Base-by-base conservation (phyloP, 2,888 invertebrate species). In the Lissocephala sabroskyi region DNA sequence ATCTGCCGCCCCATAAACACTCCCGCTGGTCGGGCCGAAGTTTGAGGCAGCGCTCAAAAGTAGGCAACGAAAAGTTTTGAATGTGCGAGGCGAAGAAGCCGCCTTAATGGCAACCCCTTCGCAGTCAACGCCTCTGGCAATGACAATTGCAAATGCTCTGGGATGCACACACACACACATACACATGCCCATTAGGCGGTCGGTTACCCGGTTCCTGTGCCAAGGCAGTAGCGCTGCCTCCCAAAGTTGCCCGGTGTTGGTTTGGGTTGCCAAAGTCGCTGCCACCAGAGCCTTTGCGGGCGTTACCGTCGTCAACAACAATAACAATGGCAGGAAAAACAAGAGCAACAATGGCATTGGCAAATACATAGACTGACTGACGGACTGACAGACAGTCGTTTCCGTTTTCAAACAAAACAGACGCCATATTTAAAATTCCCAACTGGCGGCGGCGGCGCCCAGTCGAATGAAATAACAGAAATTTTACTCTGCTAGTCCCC, bases 401-500 rank as follows among this genome's bases (percentile, higher is more conserved):
- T 73, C 73, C 73, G 79, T 65, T 73, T 73, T 62, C 60, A 73
- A 78, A 79, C 79, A 73, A 73, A 73, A 62, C 77, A 76, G 79
- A 73, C 73, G 73, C 73, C 73, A 79, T 79, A 73, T 73, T 73
- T 73, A 76, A 73, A 76, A 73, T 79, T 79, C 77, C 74, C 51
- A 76, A 65, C 29, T 28, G 10, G 18, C 36, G n/a, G 16, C 14
- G 18, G 18, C 58, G 54, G 73, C 57, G 40, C 44, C 42, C 63
- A 45, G 66, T 50, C 74, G 75, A 70, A 75, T 59, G 53, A 65
- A 74, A 75, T 67, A 66, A 63, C 65, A 53, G 40, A 57, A 54
- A 56, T 62, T 60, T 45, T 23, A n/a, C n/a, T 23, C 23, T 55
- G 56, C 56, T 65, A 45, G 58, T 56, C 51, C 49, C 55, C 46